Conservation (phyloP, 2,888 invertebrate genomes). For the Chrysolina haemoptera region DNA sequence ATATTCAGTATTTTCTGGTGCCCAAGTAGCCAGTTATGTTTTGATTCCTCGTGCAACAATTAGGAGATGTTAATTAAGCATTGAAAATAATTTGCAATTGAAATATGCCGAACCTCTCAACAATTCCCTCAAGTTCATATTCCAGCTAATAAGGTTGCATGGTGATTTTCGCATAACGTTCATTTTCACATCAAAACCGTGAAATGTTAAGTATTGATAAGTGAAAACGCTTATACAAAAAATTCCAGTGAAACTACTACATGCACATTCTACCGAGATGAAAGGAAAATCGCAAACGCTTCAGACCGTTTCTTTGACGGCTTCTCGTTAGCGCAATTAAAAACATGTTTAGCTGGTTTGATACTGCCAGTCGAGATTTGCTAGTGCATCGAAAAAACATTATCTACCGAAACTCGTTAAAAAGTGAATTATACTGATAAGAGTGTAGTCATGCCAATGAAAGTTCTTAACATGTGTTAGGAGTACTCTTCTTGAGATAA, state of each 20-base stretch:
- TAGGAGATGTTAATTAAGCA: too few species aligned
- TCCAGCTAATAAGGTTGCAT: too few species aligned
- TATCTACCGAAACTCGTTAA: conserved; percentile 9
- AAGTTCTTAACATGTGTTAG: neutral
- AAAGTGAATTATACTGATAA: neutral
- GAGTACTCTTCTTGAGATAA: too few species aligned
- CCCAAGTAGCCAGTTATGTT: too few species aligned
- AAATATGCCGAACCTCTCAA: too few species aligned
- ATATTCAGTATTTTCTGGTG: too few species aligned
- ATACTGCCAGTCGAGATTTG: neutral
- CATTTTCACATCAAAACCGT: neutral
- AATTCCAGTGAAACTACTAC: neutral
- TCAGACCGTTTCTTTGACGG: neutral
- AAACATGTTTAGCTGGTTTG: conserved; percentile 2
- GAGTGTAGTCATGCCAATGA: too few species aligned
- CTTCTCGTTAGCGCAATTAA: neutral
- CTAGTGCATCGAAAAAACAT: neutral
- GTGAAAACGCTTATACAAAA: neutral
- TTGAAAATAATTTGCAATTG: too few species aligned
- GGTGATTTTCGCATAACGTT: too few species aligned
- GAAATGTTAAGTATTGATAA: neutral
- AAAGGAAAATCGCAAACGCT: neutral
- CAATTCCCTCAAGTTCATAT: too few species aligned
- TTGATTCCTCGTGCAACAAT: too few species aligned
- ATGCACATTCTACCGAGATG: conserved; percentile 2